phyloP scores from a whole-genome alignment of 2,888 invertebrate genomes.

The Atethmia centrago region DNA sequence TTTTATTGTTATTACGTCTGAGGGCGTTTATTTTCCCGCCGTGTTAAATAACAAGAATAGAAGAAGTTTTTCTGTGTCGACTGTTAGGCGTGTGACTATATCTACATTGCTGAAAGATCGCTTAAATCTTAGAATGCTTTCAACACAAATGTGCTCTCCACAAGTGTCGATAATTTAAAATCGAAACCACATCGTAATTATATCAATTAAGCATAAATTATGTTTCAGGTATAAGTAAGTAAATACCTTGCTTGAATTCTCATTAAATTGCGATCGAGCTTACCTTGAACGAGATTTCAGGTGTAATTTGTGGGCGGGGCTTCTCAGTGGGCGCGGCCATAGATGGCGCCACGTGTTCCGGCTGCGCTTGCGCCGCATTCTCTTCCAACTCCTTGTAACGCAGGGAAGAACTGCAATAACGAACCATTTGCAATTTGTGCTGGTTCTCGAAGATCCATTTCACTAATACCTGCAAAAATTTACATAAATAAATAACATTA shows the following conservation, averaged over 20 bases:
- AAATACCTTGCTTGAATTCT: constrained; percentile 10
- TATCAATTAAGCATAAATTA: constrained; percentile 23
- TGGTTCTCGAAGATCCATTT: constrained; percentile 93
- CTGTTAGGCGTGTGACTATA: not conserved
- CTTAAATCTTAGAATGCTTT: not conserved
- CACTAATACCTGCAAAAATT: constrained; percentile 87
- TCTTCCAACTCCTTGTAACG: constrained; percentile 89
- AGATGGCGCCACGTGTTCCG: constrained; percentile 74
- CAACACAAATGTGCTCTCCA: not conserved
- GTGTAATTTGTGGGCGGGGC: constrained; percentile 80
- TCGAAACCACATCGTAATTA: not conserved
- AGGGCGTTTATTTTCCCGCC: too few species aligned
- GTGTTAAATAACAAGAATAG: too few species aligned
- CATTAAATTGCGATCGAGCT: constrained; percentile 33
- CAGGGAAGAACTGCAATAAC: constrained; percentile 90
- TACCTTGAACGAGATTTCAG: constrained; percentile 91
- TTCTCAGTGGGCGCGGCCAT: constrained; percentile 69
- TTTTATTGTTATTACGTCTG: too few species aligned
- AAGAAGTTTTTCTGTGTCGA: not conserved
- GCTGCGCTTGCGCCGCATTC: constrained; percentile 69
- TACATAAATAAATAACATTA: constrained; percentile 23
- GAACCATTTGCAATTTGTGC: constrained; percentile 92
- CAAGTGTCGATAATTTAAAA: not conserved
- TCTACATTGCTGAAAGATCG: not conserved
- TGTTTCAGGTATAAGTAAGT: constrained; percentile 22